Percentiles rank a stretch among this genome's conserved stretches.
Conservation (phyloP, 2,797 vertebrate genomes). For the Sebastes matsubarae region DNA sequence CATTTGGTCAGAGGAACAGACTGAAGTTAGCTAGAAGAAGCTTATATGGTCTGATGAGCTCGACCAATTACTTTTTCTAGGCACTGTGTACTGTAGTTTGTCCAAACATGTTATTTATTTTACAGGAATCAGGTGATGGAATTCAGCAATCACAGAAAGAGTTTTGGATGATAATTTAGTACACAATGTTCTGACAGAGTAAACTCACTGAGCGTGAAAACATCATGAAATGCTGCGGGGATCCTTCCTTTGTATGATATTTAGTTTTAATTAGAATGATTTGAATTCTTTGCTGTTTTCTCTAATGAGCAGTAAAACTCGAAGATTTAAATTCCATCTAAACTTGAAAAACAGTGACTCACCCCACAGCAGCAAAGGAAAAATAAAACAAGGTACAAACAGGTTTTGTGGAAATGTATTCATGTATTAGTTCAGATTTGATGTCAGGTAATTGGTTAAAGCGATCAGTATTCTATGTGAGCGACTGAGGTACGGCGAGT, state of each 20-base stretch:
- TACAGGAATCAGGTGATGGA: neutral
- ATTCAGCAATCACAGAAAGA: neutral
- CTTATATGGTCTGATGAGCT: neutral
- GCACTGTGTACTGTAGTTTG: neutral
- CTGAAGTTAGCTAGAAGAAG: neutral
- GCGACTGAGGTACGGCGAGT: slow-evolving; percentile 14
- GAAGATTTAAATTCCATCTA: neutral
- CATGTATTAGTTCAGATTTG: slow-evolving; percentile 27
- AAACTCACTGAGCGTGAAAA: neutral
- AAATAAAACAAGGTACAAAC: neutral
- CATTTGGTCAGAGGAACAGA: neutral
- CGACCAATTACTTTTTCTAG: neutral
- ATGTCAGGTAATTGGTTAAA: slow-evolving; percentile 55
- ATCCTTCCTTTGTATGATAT: neutral
- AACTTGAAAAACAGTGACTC: neutral
- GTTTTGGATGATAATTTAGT: neutral
- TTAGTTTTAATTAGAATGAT: slow-evolving; percentile 25
- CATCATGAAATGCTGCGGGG: neutral
- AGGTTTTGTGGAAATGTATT: slow-evolving; percentile 31
- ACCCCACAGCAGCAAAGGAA: neutral
- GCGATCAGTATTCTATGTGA: slow-evolving; percentile 41
- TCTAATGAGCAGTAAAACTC: neutral
- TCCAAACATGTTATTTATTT: neutral
- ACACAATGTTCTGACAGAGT: too few relatives aligned
- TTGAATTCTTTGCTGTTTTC: neutral